phyloP scores from a whole-genome alignment of 2,797 vertebrate species.

The Amblyopsis hoosieri region DNA sequence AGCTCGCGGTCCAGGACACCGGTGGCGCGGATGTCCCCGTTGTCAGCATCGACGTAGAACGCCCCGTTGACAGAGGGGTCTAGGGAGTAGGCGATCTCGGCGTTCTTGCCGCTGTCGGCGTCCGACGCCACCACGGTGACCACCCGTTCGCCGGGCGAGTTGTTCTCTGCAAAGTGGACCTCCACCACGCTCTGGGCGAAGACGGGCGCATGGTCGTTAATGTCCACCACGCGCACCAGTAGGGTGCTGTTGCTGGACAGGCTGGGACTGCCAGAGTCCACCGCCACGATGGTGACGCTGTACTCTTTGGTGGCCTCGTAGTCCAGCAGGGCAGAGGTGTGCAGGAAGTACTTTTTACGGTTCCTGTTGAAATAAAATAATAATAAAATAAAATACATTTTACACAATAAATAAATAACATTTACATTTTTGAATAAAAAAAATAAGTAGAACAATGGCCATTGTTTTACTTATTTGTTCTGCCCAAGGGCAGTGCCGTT shows the following conservation, averaged over 20 bases:
- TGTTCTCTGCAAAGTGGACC: slow-evolving; percentile 94
- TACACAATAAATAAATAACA: too few species aligned
- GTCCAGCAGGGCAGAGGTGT: slow-evolving; percentile 93
- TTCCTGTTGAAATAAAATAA: slow-evolving; percentile 62
- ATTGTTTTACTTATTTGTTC: too few species aligned
- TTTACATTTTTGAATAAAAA: too few species aligned
- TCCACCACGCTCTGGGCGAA: slow-evolving; percentile 90
- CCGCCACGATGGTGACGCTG: slow-evolving; percentile 92
- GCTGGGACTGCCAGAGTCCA: slow-evolving; percentile 94
- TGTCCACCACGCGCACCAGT: slow-evolving; percentile 90
- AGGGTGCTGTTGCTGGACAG: slow-evolving; percentile 95
- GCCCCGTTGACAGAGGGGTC: slow-evolving; percentile 79
- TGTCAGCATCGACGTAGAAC: slow-evolving; percentile 91
- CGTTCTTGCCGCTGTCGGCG: slow-evolving; percentile 92
- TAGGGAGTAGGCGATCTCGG: slow-evolving; percentile 89
- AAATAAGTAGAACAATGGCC: too few species aligned
- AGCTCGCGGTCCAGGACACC: slow-evolving; percentile 88
- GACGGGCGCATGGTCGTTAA: slow-evolving; percentile 91
- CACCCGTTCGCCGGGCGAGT: slow-evolving; percentile 87
- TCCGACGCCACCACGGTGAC: slow-evolving; percentile 89
- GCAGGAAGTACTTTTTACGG: slow-evolving; percentile 95
- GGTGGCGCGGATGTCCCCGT: slow-evolving; percentile 88
- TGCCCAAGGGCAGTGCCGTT: neutral
- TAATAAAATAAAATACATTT: neutral
- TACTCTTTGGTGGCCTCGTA: slow-evolving; percentile 93